phyloP scores from a whole-genome alignment of 2,888 invertebrate species.

The Agonopterix alstromeriana region DNA sequence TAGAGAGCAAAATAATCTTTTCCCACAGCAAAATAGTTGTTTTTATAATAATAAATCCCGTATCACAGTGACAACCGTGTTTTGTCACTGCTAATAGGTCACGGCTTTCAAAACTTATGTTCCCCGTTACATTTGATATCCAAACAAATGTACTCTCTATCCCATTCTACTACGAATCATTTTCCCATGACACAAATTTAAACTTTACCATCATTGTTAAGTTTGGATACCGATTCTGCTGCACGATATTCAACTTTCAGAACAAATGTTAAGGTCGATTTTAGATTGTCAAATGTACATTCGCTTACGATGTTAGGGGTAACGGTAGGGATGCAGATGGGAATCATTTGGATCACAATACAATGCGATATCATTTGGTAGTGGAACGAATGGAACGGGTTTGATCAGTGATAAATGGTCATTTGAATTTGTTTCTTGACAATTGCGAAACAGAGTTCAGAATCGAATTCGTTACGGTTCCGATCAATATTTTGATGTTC shows the following conservation, averaged over 20 bases:
- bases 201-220: too few species aligned
- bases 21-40: not conserved
- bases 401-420: slow-evolving; percentile 57
- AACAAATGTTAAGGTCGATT: slow-evolving; percentile 11
- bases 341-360: slow-evolving; percentile 28
- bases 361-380: slow-evolving; percentile 57
- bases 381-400: slow-evolving; percentile 53
- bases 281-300: slow-evolving; percentile 7
- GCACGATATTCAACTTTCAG: too few species aligned
- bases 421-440: slow-evolving; percentile 52
- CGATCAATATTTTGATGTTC: slow-evolving; percentile 9
- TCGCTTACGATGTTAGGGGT: not conserved
- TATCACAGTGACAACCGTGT: slow-evolving; percentile 65
- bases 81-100: slow-evolving; percentile 64
- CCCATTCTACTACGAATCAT: too few species aligned
- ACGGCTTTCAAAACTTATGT: slow-evolving; percentile 53
- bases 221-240: too few species aligned
- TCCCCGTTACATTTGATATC: slow-evolving; percentile 19
- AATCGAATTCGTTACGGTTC: slow-evolving; percentile 31
- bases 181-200: too few species aligned
- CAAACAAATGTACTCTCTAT: too few species aligned
- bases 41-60: slow-evolving; percentile 45
- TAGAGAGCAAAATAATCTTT: not conserved
- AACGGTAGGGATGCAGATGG: slow-evolving; percentile 27
- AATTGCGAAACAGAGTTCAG: slow-evolving; percentile 39